phyloP scores from a whole-genome alignment of 2,113 vertebrate species.

The Siniperca chuatsi region DNA sequence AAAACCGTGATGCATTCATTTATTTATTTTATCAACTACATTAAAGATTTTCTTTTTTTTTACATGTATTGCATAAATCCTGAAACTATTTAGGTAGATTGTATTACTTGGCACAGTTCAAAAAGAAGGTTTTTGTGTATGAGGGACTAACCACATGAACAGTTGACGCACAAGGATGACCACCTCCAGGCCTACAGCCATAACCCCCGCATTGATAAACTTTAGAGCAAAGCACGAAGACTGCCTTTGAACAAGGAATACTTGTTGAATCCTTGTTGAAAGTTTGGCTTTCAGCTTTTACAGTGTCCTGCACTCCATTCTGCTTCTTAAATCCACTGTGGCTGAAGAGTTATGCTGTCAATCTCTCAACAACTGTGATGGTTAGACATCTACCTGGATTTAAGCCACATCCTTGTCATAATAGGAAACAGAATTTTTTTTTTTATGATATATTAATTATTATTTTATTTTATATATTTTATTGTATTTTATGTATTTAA shows the following conservation, averaged over 20 bases:
- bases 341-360: not conserved
- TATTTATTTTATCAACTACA: not conserved
- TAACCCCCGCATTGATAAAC: slow-evolving; percentile 18
- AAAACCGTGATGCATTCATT: not conserved
- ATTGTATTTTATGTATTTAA: not conserved
- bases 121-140: not conserved
- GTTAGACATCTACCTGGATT: not conserved
- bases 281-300: slow-evolving; percentile 12
- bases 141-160: slow-evolving; percentile 5
- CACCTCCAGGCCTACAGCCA: slow-evolving; percentile 25
- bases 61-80: not conserved
- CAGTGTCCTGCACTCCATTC: not conserved
- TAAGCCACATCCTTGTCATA: not conserved
- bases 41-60: not conserved
- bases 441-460: too few species aligned
- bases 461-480: not conserved
- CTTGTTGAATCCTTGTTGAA: slow-evolving; percentile 19
- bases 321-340: not conserved
- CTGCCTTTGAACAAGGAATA: slow-evolving; percentile 34
- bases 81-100: not conserved
- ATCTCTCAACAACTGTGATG: not conserved
- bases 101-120: not conserved
- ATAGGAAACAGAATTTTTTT: not conserved
- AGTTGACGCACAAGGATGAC: slow-evolving; percentile 22
- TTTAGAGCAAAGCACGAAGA: slow-evolving; percentile 25